These are phyloP conservation scores for Polyommatus icarus DNA, from an alignment of 2,888 invertebrate genomes.

Conservation along the genomic window DNA sequence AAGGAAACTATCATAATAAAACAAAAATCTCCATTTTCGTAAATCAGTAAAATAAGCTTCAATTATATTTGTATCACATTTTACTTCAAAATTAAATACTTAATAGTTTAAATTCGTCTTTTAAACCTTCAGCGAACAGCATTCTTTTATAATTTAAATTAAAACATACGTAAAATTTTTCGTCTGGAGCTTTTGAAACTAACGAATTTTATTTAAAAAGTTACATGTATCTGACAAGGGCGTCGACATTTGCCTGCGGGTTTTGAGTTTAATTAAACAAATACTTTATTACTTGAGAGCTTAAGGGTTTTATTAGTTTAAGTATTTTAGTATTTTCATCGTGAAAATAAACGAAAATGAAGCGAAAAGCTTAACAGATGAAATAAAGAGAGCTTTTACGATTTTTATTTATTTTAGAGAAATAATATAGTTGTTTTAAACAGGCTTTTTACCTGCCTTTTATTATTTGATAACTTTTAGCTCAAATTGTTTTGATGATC, in stretches of 20 bases:
- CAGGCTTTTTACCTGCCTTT: background rate
- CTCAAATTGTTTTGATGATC: background rate
- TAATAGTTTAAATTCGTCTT: background rate
- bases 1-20: too few species aligned
- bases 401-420: background rate
- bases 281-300: constrained; percentile 11
- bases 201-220: background rate
- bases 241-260: constrained; percentile 6
- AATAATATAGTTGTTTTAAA: background rate
- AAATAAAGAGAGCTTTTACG: background rate
- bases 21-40: too few species aligned
- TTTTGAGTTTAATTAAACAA: constrained; percentile 27
- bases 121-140: background rate
- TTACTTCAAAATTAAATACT: background rate
- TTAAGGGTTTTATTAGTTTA: constrained; percentile 22
- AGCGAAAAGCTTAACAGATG: background rate
- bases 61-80: background rate
- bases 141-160: background rate
- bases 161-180: background rate
- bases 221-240: background rate
- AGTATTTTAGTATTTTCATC: constrained; percentile 13
- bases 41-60: too few species aligned
- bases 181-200: background rate
- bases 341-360: constrained; percentile 13
- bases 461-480: background rate